phyloP scores from a whole-genome alignment of 1,140 invertebrate species.

The Magallana gigas region DNA sequence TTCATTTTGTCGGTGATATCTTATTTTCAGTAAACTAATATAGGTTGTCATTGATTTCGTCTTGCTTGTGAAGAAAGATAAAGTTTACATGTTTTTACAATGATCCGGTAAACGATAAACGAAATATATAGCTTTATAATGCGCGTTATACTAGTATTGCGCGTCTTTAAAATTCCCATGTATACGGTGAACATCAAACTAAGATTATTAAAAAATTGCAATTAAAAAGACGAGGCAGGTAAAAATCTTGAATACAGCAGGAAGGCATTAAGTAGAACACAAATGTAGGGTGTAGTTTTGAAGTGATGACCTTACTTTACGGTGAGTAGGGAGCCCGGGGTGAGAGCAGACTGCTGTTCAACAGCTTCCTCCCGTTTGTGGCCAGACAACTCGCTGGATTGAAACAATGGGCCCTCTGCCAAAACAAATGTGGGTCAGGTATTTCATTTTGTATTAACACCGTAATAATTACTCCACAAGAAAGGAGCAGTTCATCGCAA shows the following conservation, averaged over 20 bases:
- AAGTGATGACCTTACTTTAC: background rate
- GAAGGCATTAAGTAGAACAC: background rate
- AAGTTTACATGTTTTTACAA: background rate
- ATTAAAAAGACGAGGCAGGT: no score
- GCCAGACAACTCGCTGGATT: conserved; percentile 13
- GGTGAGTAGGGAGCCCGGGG: background rate
- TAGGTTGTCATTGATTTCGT: background rate
- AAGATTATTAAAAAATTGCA: no score
- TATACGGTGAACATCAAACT: no score
- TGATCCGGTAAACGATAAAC: background rate
- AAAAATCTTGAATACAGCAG: background rate
- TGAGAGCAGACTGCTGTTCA: background rate
- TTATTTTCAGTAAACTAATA: background rate
- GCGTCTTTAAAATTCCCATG: no score
- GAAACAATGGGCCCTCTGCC: conserved; percentile 23
- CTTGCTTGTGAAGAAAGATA: background rate
- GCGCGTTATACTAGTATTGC: no score
- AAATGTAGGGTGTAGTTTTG: background rate
- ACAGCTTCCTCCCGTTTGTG: background rate
- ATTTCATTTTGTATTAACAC: conserved; percentile 28
- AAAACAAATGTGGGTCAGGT: conserved; percentile 5
- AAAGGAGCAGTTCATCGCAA: conserved; percentile 3
- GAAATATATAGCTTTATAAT: background rate
- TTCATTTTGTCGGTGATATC: background rate
- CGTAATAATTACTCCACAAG: conserved; percentile 15